Conservation (phyloP, 2,888 invertebrate genomes). For the Axea sp. region DNA sequence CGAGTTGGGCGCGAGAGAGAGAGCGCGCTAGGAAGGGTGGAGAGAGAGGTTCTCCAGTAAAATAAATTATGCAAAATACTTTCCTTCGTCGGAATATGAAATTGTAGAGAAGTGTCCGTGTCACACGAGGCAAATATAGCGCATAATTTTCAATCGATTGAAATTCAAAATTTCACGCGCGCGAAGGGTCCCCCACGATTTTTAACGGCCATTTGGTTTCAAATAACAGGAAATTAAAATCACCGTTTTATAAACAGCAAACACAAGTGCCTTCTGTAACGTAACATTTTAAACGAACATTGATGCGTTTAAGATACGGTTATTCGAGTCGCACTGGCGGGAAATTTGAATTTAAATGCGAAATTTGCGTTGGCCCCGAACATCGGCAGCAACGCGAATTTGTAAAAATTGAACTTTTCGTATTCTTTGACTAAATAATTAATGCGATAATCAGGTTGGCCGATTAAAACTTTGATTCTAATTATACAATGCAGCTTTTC, state of each 20-base stretch:
- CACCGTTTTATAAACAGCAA: too few relatives aligned
- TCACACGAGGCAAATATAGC: constrained; percentile 66
- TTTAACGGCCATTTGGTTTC: too few relatives aligned
- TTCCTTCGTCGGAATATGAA: constrained; percentile 74
- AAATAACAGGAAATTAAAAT: too few relatives aligned
- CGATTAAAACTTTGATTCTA: constrained; percentile 20
- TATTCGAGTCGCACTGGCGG: too few relatives aligned
- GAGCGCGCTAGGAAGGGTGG: constrained; percentile 58
- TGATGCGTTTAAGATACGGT: too few relatives aligned
- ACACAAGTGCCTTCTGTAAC: too few relatives aligned
- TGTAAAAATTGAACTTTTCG: neutral
- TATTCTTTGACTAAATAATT: constrained; percentile 7
- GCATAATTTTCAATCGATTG: constrained; percentile 25
- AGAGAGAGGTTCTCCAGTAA: constrained; percentile 69
- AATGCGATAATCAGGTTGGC: constrained; percentile 13
- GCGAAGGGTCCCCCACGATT: too few relatives aligned
- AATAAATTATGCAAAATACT: constrained; percentile 77
- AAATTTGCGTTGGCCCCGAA: too few relatives aligned
- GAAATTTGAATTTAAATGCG: neutral
- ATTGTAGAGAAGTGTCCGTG: constrained; percentile 65
- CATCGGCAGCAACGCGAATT: too few relatives aligned
- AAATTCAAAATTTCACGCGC: too few relatives aligned
- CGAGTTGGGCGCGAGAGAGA: constrained; percentile 42
- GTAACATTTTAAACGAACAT: too few relatives aligned
- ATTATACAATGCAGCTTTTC: constrained; percentile 36